Percentiles rank a stretch among this genome's conserved stretches.
phyloP scores from a whole-genome alignment of 2,113 vertebrate genomes.

The Pao palembangensis region DNA sequence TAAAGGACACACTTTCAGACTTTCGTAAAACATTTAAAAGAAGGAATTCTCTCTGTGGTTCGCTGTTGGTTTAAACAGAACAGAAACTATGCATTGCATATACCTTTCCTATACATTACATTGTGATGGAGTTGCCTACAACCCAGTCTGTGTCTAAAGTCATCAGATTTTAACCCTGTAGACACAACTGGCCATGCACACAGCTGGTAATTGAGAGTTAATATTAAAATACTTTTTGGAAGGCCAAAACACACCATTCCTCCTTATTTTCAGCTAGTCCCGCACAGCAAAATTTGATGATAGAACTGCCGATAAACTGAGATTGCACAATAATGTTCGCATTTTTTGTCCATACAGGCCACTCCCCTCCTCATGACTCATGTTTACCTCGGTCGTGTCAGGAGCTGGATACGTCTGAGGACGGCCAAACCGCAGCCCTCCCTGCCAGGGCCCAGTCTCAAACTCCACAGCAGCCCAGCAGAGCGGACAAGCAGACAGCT shows the following conservation, averaged over 20 bases:
- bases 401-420: conserved; percentile 43
- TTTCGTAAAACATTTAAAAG: neutral
- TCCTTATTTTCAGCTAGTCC: too few relatives aligned
- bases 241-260: too few relatives aligned
- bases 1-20: neutral
- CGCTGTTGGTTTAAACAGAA: neutral
- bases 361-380: conserved; percentile 57
- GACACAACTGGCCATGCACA: too few relatives aligned
- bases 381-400: conserved; percentile 56
- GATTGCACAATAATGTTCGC: conserved; percentile 28
- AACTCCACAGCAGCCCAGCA: conserved; percentile 39
- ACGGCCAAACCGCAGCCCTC: conserved; percentile 64
- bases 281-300: too few relatives aligned
- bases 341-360: conserved; percentile 23
- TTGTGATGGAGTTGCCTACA: neutral
- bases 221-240: too few relatives aligned
- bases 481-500: conserved; percentile 32
- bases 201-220: too few relatives aligned
- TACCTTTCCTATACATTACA: neutral
- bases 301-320: neutral
- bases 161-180: too few relatives aligned
- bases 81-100: neutral
- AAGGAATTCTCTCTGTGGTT: neutral
- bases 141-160: too few relatives aligned
- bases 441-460: conserved; percentile 38